Conservation (phyloP, 1,140 invertebrate genomes). For the Stegodyphus mimosarum region DNA sequence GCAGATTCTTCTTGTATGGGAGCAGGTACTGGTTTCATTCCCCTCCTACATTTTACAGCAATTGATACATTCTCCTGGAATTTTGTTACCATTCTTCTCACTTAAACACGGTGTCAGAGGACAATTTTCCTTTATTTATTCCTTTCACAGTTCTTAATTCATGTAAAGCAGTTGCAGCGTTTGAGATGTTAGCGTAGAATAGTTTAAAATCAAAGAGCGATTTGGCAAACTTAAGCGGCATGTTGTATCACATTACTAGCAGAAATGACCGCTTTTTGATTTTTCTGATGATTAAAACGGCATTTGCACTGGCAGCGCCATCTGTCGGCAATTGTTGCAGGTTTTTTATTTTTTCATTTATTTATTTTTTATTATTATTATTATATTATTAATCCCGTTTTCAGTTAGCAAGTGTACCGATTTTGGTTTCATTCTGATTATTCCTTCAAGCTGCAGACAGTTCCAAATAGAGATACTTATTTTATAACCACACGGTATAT, state of each 20-base stretch:
- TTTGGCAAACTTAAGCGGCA: neutral
- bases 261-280: neutral
- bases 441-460: too few species aligned
- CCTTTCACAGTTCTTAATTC: neutral
- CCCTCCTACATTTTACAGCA: slow-evolving; percentile 8
- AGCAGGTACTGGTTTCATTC: neutral
- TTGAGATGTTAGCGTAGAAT: neutral
- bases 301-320: neutral
- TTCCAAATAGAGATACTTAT: too few species aligned
- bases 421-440: too few species aligned
- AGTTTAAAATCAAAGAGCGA: neutral
- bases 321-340: too few species aligned
- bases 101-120: neutral
- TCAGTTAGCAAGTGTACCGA: too few species aligned
- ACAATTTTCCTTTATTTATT: neutral
- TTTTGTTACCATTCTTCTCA: neutral
- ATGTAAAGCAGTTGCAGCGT: neutral
- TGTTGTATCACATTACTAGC: neutral
- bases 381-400: too few species aligned
- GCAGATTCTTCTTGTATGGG: slow-evolving; percentile 6
- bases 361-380: too few species aligned
- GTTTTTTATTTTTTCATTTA: too few species aligned
- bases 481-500: too few species aligned
- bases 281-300: neutral
- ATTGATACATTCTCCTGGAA: neutral